Conservation (phyloP, 2,888 invertebrate genomes). For the Microctonus hyperodae region DNA sequence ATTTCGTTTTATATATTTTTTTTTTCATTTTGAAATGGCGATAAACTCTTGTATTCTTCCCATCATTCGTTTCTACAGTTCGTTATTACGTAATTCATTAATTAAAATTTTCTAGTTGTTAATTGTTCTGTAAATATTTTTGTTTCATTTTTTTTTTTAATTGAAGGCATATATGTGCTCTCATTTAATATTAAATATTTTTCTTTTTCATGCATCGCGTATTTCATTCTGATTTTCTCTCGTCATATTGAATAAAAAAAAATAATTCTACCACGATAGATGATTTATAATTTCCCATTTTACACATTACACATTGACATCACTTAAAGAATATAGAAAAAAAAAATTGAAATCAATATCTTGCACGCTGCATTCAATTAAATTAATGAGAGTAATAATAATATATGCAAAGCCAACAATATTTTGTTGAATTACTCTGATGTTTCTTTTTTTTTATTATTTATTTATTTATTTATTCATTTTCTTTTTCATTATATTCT, state of each 20-base stretch:
- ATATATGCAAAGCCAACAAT: too few relatives aligned
- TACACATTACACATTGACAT: too few relatives aligned
- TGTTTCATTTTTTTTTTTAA: not conserved
- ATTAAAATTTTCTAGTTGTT: slow-evolving; percentile 4
- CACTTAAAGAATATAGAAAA: too few relatives aligned
- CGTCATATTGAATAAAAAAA: not conserved
- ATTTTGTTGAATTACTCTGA: too few relatives aligned
- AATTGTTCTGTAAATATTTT: not conserved
- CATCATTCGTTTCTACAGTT: not conserved
- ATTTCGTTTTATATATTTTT: not conserved
- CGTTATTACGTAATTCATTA: not conserved
- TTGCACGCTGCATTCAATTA: too few relatives aligned
- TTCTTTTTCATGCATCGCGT: slow-evolving; percentile 5
- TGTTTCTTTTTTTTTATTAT: too few relatives aligned
- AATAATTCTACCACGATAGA: too few relatives aligned
- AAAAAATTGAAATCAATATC: too few relatives aligned
- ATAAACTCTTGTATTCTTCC: not conserved
- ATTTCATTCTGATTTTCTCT: slow-evolving; percentile 12
- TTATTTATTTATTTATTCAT: not conserved
- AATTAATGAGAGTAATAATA: too few relatives aligned
- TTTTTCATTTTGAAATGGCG: not conserved
- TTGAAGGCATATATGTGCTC: not conserved
- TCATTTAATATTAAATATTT: not conserved
- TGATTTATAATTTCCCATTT: too few relatives aligned
- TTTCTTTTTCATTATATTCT: not conserved